These are phyloP conservation scores for Copidosoma floridanum DNA, from an alignment of 1,140 invertebrate genomes.

Conservation along the genomic window DNA sequence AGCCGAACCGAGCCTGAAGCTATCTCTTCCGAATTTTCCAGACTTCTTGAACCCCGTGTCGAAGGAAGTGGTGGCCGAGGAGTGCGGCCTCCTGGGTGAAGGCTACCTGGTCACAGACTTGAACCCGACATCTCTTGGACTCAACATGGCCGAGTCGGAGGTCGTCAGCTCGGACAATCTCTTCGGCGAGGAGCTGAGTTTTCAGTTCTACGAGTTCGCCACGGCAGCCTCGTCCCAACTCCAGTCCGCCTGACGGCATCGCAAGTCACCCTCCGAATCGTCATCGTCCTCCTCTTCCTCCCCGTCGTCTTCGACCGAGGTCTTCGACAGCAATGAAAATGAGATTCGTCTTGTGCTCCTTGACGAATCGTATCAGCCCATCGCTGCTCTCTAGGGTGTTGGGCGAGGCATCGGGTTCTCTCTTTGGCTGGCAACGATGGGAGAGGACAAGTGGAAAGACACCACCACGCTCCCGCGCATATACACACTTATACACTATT, in stretches of 20 bases:
- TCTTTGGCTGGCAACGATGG: no score
- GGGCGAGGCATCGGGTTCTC: no score
- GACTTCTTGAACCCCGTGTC: slow-evolving; percentile 62
- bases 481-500: no score
- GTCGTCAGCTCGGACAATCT: slow-evolving; percentile 55
- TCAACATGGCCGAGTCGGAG: slow-evolving; percentile 58
- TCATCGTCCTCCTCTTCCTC: slow-evolving; percentile 39
- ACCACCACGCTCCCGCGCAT: no score
- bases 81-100: slow-evolving; percentile 58
- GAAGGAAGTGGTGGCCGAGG: slow-evolving; percentile 60
- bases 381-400: no score
- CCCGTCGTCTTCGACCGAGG: slow-evolving; percentile 36
- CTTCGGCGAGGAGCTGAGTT: slow-evolving; percentile 60
- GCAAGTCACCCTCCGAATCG: neutral
- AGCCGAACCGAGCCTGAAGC: no score
- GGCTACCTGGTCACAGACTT: slow-evolving; percentile 60
- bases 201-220: slow-evolving; percentile 57
- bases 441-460: no score
- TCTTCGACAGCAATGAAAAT: slow-evolving; percentile 8
- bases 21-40: no score
- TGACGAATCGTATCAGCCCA: neutral
- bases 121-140: slow-evolving; percentile 55
- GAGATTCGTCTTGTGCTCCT: no score
- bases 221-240: slow-evolving; percentile 53
- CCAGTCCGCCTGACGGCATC: slow-evolving; percentile 52